Evolutionary conservation across 2,797 vertebrate species (phyloP).

Genomic region (Yasuhikotakia modesta): DNA sequence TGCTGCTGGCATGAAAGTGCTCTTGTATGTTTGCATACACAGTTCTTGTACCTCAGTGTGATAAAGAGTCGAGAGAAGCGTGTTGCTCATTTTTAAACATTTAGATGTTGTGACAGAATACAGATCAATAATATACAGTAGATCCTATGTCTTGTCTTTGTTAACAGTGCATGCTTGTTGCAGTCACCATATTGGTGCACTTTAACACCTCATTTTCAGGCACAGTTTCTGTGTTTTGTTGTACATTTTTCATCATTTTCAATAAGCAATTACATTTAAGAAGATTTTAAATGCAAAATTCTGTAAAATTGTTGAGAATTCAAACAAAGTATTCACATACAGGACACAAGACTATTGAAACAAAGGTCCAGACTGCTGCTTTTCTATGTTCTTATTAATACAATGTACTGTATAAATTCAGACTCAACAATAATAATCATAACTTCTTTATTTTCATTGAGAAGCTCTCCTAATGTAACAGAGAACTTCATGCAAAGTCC

Average conservation of each 20-base stretch:
- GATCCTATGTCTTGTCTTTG: neutral
- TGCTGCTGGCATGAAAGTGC: conserved; percentile 20
- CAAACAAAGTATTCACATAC: too few species aligned
- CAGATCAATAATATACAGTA: neutral
- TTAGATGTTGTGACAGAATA: conserved; percentile 32
- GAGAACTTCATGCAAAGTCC: neutral
- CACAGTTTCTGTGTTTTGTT: too few species aligned
- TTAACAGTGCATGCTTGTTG: neutral
- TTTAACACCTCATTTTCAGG: too few species aligned
- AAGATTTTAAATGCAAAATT: too few species aligned
- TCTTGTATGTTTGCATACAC: conserved; percentile 43
- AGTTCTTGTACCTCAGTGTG: conserved; percentile 12
- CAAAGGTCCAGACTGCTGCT: neutral
- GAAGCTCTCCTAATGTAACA: neutral
- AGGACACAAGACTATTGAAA: too few species aligned
- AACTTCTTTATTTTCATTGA: conserved; percentile 2
- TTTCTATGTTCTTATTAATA: neutral
- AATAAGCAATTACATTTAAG: too few species aligned
- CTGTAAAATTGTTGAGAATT: too few species aligned
- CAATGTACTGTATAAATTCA: neutral
- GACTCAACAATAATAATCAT: neutral
- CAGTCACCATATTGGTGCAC: neutral
- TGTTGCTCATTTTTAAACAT: conserved; percentile 54
- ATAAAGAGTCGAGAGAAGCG: conserved; percentile 20
- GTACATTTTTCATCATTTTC: too few species aligned